Conservation (phyloP, 1,140 invertebrate genomes). For the Dermatophagoides farinae region DNA sequence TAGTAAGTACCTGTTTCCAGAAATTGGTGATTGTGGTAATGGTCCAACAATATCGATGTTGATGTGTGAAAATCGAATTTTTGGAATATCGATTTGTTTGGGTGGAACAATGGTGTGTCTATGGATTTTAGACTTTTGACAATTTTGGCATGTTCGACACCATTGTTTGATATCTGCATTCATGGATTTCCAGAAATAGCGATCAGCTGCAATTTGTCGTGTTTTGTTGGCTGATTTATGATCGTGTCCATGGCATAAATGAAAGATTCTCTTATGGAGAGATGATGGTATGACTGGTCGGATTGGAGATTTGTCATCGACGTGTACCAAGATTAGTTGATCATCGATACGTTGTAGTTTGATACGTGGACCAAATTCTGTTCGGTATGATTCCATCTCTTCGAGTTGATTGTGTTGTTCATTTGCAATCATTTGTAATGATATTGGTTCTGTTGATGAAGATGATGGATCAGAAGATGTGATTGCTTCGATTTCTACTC, state of each 20-base stretch:
- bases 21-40: constrained; percentile 22
- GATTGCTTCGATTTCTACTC: constrained; percentile 23
- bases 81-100: neutral
- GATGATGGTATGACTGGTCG: no score
- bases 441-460: neutral
- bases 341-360: no score
- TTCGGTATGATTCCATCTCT: no score
- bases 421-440: neutral
- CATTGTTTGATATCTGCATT: neutral
- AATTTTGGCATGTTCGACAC: neutral
- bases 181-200: neutral
- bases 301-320: no score
- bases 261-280: no score
- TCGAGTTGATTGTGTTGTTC: constrained; percentile 15
- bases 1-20: constrained; percentile 24
- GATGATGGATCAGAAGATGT: neutral
- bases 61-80: constrained; percentile 24
- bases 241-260: no score
- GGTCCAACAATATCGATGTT: constrained; percentile 32
- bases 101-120: constrained; percentile 11
- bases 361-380: no score
- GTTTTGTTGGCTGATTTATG: no score
- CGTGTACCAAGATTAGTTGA: no score
- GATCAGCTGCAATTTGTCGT: no score
- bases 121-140: constrained; percentile 12